Evolutionary conservation across 2,888 invertebrate genomes (phyloP).

Genomic region (Pseudanteris insignis): DNA sequence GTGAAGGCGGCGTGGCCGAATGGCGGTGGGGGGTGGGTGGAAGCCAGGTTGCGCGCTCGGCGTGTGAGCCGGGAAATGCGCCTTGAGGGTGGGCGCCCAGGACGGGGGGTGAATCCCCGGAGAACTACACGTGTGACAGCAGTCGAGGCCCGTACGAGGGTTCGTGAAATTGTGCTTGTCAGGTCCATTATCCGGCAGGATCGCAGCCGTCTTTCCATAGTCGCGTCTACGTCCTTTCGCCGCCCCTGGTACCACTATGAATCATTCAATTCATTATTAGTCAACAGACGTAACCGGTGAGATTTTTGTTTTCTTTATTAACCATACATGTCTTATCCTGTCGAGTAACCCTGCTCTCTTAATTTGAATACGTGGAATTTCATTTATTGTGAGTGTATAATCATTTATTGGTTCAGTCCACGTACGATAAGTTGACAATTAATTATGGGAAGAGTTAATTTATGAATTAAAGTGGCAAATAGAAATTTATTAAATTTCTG

Average conservation of each 20-base stretch:
- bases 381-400: too few relatives aligned
- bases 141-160: slow-evolving; percentile 57
- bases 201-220: slow-evolving; percentile 42
- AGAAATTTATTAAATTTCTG: too few relatives aligned
- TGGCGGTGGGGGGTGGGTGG: slow-evolving; percentile 54
- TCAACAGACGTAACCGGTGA: slow-evolving; percentile 20
- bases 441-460: too few relatives aligned
- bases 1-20: slow-evolving; percentile 59
- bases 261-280: slow-evolving; percentile 43
- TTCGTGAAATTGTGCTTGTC: slow-evolving; percentile 62
- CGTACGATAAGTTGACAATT: too few relatives aligned
- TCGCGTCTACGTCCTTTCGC: slow-evolving; percentile 40
- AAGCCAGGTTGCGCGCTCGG: slow-evolving; percentile 48
- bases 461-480: too few relatives aligned
- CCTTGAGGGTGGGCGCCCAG: slow-evolving; percentile 54
- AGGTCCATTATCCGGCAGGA: slow-evolving; percentile 58
- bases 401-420: too few relatives aligned
- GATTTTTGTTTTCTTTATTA: slow-evolving; percentile 6
- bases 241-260: slow-evolving; percentile 33
- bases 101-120: slow-evolving; percentile 55
- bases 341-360: too few relatives aligned
- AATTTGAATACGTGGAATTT: too few relatives aligned
- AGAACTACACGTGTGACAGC: slow-evolving; percentile 59
- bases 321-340: too few relatives aligned
- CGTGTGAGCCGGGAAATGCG: slow-evolving; percentile 54